Evolutionary conservation across 2,888 invertebrate species (phyloP), one percentile per base, ranked within the genome.

Genomic region (Enchytraeus crypticus): DNA sequence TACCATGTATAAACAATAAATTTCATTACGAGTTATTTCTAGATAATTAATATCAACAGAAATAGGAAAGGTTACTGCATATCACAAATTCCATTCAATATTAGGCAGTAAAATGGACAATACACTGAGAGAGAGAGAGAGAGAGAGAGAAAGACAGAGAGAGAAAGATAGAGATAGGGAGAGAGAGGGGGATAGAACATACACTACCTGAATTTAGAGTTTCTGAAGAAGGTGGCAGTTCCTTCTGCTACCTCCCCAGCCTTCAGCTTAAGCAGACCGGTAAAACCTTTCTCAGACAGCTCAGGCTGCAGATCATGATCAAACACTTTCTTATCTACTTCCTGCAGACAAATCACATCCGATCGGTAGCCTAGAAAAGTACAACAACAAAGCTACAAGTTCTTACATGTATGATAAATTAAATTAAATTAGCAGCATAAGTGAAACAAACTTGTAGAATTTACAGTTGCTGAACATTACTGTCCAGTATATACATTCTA

Each of bases 331-430:
- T 76, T 76, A 76, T 96, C 95, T 0, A 93, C 90, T 83, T 96
- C 96, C 84, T 96, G 95, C 18, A 96, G 81, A 71, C 93, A 93
- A 57, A 92, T 81, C 56, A 96, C 81, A 77, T 96, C 95, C 45
- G 87, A 85, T 81, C 93, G 88, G 75, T 91, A 95, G n/a, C 90
- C 91, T 78, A 32, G 23, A 30, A 38, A 30, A 32, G n/a, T 27
- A 27, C 14, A 55, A 59, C 46, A 27, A 38, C 4, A 33, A 33
- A 11, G 34, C 21, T 5, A 5, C 29, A 27, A 27, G 4, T 27
- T 14, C 33, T 54, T 30, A 29, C 32, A 21, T 14, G 3, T 21
- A 23, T 2, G 8, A 21, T 29, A 29, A 34, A 32, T 21, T n/a
- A n/a, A 38, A 38, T 38, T 14, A 8, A 51, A 47, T 21, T 26